Base-by-base conservation (phyloP, 1,140 invertebrate species). In the Drosophila lacertosa region DNA sequence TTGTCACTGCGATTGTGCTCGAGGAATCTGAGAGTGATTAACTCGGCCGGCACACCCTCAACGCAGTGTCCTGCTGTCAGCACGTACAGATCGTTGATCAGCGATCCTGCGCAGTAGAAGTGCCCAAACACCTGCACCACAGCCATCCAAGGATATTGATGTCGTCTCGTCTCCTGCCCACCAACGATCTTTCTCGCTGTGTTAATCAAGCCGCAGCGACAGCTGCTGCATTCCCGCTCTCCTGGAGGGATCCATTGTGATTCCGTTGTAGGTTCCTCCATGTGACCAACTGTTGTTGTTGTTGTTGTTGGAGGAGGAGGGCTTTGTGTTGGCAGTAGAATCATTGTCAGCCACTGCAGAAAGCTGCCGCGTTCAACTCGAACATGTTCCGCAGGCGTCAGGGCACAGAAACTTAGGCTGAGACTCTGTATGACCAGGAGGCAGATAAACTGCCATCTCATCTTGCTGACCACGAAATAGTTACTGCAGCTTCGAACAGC, bases 131-230 rank as follows among this genome's bases (percentile, higher is more conserved):
- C 94, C 58, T 93, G 92, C 13, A 97, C 91, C 22, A 93, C 94
- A 1, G 93, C 95, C 78, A 96, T 93, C 95, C 96, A 97, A 0
- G 95, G 95, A 80, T 95, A 95, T 84, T 97, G 94, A 72, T 94
- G 93, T 9, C 94, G 91, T 59, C 93, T 93, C 1, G 95, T 94
- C 55, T 94, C 92, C 40, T 93, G 92, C 0, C 96, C 96, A 9
- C 95, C 95, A 0, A 97, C 95, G 35, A 96, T 96, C 67, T 95
- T 92, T 15, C 93, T 93, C 42, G 94, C 92, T 13, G 94, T 92
- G 60, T 94, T 93, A 0, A 93, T 93, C 3, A 95, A 89, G 0
- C 95, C 95, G 69, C 95, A 96, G 73, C 93, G 95, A 33, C 89
- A 96, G 77, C 54, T n/a, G 1, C 22, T 16, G n/a, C 84, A 90